Evolutionary conservation across 35 echinoderm and acorn worm species (phyloP).

Genomic region (Apostichopus parvimensis): DNA sequence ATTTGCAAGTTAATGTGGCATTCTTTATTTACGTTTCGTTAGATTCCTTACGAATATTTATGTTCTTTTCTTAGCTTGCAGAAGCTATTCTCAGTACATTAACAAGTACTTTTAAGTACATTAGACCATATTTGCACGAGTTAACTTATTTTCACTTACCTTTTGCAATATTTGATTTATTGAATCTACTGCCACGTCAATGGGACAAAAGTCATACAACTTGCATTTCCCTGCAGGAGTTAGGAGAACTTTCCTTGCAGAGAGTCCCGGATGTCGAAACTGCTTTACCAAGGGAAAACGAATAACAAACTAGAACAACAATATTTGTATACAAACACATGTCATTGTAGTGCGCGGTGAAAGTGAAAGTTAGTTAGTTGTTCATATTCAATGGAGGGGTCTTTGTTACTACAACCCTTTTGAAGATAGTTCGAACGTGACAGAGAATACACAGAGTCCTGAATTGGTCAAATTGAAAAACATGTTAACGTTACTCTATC

Average conservation of each 20-base stretch:
- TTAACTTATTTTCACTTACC: not conserved
- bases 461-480: no score
- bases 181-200: not conserved
- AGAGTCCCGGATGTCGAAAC: constrained; percentile 1
- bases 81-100: not conserved
- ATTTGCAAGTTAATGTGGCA: not conserved
- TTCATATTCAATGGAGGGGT: no score
- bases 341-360: no score
- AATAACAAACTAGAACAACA: no score
- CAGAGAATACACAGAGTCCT: no score
- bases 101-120: not conserved
- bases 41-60: not conserved
- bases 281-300: not conserved
- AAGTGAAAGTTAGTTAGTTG: no score
- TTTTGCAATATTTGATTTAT: constrained; percentile 10
- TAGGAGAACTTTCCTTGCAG: constrained; percentile 3
- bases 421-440: no score
- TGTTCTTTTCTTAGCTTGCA: not conserved
- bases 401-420: no score
- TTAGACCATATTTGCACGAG: not conserved
- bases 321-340: no score
- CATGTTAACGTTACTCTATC: no score
- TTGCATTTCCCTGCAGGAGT: not conserved
- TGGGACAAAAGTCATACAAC: not conserved
- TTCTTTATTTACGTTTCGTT: not conserved